Evolutionary conservation across 92 coral and sea anemone genomes (phyloP).

Genomic region (Porites rus): DNA sequence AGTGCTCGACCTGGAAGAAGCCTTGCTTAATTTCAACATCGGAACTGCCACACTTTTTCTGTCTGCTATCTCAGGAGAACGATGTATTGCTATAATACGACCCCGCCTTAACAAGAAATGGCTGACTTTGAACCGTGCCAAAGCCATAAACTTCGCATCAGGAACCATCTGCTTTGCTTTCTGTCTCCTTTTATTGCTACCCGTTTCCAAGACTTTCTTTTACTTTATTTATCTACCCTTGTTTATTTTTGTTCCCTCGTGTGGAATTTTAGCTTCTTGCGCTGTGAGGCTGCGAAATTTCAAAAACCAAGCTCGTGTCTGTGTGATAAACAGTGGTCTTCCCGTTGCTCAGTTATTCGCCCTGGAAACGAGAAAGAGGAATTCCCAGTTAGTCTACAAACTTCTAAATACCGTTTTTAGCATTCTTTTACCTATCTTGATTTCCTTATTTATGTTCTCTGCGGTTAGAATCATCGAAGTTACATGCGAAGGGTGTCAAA

Average conservation of each 20-base stretch:
- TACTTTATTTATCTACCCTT: slow-evolving; percentile 32
- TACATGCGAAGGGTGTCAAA: slow-evolving; percentile 20
- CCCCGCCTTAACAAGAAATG: slow-evolving; percentile 48
- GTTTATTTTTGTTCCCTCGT: slow-evolving; percentile 24
- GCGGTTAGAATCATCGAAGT: slow-evolving; percentile 11
- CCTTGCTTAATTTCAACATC: slow-evolving; percentile 8
- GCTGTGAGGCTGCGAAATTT: slow-evolving; percentile 31
- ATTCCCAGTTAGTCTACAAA: slow-evolving; percentile 24
- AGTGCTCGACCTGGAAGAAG: slow-evolving; percentile 21
- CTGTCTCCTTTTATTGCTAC: slow-evolving; percentile 16
- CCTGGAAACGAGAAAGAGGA: slow-evolving; percentile 23
- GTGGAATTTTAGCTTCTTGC: slow-evolving; percentile 21
- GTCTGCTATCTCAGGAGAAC: slow-evolving; percentile 35
- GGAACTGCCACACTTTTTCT: slow-evolving; percentile 26
- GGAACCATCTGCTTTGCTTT: slow-evolving; percentile 11
- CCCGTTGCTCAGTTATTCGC: slow-evolving; percentile 38
- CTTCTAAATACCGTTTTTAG: slow-evolving; percentile 16
- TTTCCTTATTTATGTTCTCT: slow-evolving; percentile 16
- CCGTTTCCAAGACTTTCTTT: slow-evolving; percentile 10
- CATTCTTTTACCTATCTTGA: slow-evolving; percentile 28
- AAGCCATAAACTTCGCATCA: neutral
- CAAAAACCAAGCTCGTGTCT: slow-evolving; percentile 28
- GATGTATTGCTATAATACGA: slow-evolving; percentile 12
- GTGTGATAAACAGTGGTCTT: slow-evolving; percentile 14
- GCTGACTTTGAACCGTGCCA: slow-evolving; percentile 30